Percentiles rank a stretch among this genome's conserved stretches.
These are phyloP conservation scores for Limenitis camilla DNA, from an alignment of 2,888 invertebrate genomes.

Conservation along the genomic window DNA sequence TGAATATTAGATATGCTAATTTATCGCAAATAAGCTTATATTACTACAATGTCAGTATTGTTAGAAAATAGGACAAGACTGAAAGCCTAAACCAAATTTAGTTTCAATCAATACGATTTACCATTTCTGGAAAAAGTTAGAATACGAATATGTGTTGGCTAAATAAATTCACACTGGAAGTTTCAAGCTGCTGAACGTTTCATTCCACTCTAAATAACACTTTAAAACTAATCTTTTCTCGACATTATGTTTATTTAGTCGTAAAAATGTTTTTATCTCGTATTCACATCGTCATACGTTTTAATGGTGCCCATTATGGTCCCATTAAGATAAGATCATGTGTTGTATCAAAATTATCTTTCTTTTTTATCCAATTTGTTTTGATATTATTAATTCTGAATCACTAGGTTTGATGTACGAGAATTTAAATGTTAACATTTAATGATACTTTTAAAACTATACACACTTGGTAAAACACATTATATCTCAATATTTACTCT, in stretches of 20 bases:
- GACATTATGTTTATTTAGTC: not conserved
- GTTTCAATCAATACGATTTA: no score
- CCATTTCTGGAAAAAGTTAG: not conserved
- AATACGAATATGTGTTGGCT: not conserved
- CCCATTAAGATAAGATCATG: conserved; percentile 11
- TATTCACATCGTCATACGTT: not conserved
- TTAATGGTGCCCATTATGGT: conserved; percentile 9
- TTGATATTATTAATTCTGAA: no score
- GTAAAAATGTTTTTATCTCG: conserved; percentile 8
- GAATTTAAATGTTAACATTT: no score
- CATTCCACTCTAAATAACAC: no score
- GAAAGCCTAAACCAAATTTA: conserved; percentile 1
- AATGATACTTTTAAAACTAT: no score
- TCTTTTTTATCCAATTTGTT: not conserved
- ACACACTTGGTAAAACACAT: no score
- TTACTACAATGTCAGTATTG: not conserved
- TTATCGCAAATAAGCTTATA: not conserved
- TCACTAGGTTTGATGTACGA: no score
- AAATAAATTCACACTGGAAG: no score
- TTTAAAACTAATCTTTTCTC: no score
- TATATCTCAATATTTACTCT: no score
- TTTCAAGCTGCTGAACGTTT: no score
- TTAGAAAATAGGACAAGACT: conserved; percentile 5
- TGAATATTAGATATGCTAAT: no score
- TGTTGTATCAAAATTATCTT: not conserved